phyloP scores from a whole-genome alignment of 2,888 invertebrate genomes.

The Craniophora ligustri region DNA sequence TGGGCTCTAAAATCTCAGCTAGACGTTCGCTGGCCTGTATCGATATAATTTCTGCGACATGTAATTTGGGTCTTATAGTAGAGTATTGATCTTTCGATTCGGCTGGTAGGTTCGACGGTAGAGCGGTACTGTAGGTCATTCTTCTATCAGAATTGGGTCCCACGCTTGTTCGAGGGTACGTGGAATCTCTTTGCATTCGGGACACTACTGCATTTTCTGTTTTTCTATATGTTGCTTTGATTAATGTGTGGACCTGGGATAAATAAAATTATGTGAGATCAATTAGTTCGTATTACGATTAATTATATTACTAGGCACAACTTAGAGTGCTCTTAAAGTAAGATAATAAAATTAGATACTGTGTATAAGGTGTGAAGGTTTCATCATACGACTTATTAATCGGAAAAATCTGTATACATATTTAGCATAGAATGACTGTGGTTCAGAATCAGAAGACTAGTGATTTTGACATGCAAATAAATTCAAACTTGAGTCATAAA shows the following conservation, averaged over 20 bases:
- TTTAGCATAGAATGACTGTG: no score
- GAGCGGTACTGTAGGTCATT: conserved; percentile 76
- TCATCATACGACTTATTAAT: no score
- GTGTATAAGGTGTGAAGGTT: no score
- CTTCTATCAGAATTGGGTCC: conserved; percentile 70
- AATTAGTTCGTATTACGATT: background rate
- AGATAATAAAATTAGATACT: no score
- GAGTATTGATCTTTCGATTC: conserved; percentile 66
- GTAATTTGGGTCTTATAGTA: conserved; percentile 71
- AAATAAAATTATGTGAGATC: background rate
- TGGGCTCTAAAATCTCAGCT: conserved; percentile 81
- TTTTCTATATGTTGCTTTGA: conserved; percentile 81
- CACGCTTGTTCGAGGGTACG: conserved; percentile 65
- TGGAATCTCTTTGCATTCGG: conserved; percentile 72
- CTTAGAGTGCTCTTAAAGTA: no score
- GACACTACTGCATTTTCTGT: conserved; percentile 79
- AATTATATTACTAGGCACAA: no score
- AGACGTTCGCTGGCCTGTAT: conserved; percentile 80
- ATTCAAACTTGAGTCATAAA: no score
- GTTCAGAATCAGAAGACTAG: no score
- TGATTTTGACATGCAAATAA: no score
- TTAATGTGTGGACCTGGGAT: conserved; percentile 75
- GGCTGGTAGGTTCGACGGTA: conserved; percentile 64
- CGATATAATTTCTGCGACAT: conserved; percentile 84
- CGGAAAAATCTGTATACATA: no score